Base-by-base conservation (phyloP, 2,113 vertebrate species). In the Dasypus novemcinctus region DNA sequence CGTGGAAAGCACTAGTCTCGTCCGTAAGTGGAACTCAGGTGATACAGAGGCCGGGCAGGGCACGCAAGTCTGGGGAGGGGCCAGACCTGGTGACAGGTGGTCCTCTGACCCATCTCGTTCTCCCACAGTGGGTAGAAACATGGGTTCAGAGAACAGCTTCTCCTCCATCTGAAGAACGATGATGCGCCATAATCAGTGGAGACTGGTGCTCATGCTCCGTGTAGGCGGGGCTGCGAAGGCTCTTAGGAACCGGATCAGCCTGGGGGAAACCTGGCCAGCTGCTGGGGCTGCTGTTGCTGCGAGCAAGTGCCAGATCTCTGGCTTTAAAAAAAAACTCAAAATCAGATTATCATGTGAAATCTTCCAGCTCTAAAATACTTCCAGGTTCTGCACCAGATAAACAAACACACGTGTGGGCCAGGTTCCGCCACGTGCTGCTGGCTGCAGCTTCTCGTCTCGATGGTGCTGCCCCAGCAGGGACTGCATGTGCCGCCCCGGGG, bases 221-320 rank as follows among this genome's bases (percentile, higher is more conserved):
- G 15, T 21, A 7, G 12, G 46, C 41, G 84, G 36, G 31, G 27
- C 4, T 0, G 2, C 4, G 20, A 0, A 12, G 63, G n/a, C 27
- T 5, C 7, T n/a, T 5, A 0, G 29, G 36, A 66, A 2, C 17
- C 1, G 0, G 31, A 14, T 14, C 23, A 1, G 0, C n/a, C n/a
- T 2, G 2, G 1, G 13, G 13, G 25, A 8, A 2, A 1, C 0
- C 0, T 25, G 9, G n/a, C 49, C 0, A 0, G 75, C n/a, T 20
- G 10, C 64, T 1, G 0, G 1, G 0, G 63, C 79, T 63, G 13
- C 69, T 1, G 0, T 15, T 3, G 31, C 64, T 9, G 0, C 0
- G 1, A 27, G 23, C 14, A 3, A 0, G 25, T 4, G 25, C 4
- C 1, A 6, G n/a, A 4, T 2, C 36, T 75, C 27, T 3, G 0